Evolutionary conservation across 2,113 vertebrate genomes (phyloP).

Genomic region (Corapipo altera): DNA sequence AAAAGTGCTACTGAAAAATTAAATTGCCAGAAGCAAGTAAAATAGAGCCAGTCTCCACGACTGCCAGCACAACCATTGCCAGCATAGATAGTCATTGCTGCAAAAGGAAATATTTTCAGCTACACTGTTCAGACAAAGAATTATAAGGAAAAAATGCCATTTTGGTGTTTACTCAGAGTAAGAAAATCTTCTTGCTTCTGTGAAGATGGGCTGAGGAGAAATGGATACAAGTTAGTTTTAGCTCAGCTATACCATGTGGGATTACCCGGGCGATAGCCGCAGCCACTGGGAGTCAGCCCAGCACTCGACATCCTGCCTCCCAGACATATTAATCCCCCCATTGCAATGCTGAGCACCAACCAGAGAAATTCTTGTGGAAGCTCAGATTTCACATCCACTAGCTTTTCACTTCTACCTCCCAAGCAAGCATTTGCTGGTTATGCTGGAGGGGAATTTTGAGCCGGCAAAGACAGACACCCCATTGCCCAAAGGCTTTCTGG

Average conservation of each 20-base stretch:
- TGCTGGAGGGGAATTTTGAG: conserved; percentile 49
- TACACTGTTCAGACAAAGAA: neutral
- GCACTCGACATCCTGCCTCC: neutral
- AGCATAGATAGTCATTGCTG: neutral
- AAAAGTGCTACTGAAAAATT: neutral
- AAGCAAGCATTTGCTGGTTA: neutral
- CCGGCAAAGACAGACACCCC: neutral
- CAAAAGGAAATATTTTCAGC: neutral
- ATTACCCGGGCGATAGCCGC: neutral
- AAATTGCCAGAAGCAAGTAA: neutral
- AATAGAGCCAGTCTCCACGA: neutral
- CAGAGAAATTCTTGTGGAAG: conserved; percentile 46
- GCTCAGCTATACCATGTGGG: neutral
- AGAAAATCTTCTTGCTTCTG: conserved; percentile 6
- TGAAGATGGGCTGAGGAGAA: neutral
- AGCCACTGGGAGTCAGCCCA: neutral
- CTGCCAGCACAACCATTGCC: neutral
- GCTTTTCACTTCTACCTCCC: conserved; percentile 15
- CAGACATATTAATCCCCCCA: neutral
- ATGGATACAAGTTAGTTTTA: neutral
- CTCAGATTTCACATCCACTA: conserved; percentile 34
- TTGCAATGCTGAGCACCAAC: neutral
- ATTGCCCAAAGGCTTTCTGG: conserved; percentile 13
- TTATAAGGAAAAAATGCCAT: neutral
- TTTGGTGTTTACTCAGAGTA: neutral